These are phyloP conservation scores for Rhagoletis zephyria DNA, from an alignment of 1,140 invertebrate species.

Conservation along the genomic window DNA sequence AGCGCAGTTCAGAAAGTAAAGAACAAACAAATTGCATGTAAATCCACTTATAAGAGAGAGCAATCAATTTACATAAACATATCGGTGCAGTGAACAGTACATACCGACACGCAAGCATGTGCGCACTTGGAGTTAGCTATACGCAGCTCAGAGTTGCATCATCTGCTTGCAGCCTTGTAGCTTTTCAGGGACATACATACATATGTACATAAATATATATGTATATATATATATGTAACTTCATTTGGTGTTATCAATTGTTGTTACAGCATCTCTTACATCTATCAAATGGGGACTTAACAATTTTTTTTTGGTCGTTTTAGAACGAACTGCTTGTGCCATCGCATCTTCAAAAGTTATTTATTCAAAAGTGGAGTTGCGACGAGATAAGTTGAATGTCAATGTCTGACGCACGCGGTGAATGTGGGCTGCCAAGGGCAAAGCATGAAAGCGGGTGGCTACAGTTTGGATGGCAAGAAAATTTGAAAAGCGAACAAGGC, in stretches of 20 bases:
- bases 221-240: not conserved
- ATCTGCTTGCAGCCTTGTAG: not conserved
- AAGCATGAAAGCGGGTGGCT: not conserved
- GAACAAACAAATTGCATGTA: not conserved
- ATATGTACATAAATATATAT: not conserved
- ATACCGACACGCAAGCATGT: not conserved
- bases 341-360: slow-evolving; percentile 29
- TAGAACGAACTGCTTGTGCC: slow-evolving; percentile 30
- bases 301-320: not conserved
- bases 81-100: not conserved
- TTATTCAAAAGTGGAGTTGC: slow-evolving; percentile 23
- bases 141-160: not conserved
- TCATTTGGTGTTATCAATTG: not conserved
- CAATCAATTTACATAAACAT: slow-evolving; percentile 20
- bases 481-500: not conserved
- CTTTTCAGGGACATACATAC: not conserved
- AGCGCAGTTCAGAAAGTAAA: not conserved
- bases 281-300: not conserved
- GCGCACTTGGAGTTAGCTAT: not conserved
- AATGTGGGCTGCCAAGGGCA: not conserved
- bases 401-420: not conserved
- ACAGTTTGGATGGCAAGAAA: not conserved
- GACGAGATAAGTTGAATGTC: slow-evolving; percentile 40
- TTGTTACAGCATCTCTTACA: slow-evolving; percentile 37
- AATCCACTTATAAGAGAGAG: slow-evolving; percentile 34